phyloP scores from a whole-genome alignment of 2,797 vertebrate species.

The Chaenodraco wilsoni region DNA sequence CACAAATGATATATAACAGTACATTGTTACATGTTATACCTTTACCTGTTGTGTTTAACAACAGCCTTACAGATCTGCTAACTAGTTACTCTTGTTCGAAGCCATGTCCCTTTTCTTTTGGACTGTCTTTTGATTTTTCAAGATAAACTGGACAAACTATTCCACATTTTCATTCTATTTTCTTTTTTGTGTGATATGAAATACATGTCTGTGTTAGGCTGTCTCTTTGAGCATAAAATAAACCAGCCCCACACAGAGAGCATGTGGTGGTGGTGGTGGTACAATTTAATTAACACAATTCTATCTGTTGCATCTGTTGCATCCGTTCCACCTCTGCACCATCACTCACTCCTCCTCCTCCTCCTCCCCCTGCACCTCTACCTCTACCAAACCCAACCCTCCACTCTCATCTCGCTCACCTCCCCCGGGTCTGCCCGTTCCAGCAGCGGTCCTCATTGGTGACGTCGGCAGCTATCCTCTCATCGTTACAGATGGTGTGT shows the following conservation, averaged over 20 bases:
- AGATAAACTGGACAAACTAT: no score
- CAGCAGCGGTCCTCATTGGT: slow-evolving; percentile 90
- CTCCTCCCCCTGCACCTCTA: slow-evolving; percentile 18
- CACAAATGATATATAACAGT: background rate
- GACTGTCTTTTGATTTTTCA: no score
- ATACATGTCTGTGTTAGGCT: background rate
- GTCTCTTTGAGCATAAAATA: slow-evolving; percentile 36
- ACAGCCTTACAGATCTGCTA: background rate
- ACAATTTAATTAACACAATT: slow-evolving; percentile 60
- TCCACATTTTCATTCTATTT: no score
- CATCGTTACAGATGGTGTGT: slow-evolving; percentile 88
- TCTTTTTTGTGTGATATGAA: no score
- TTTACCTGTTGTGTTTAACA: background rate
- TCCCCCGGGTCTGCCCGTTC: slow-evolving; percentile 90
- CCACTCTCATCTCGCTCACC: slow-evolving; percentile 77
- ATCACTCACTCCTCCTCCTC: slow-evolving; percentile 15
- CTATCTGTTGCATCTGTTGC: slow-evolving; percentile 64
- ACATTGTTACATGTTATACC: no score
- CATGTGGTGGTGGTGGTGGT: slow-evolving; percentile 55
- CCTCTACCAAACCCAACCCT: background rate
- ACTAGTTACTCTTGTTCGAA: no score
- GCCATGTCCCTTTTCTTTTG: no score
- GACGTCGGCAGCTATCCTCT: slow-evolving; percentile 86
- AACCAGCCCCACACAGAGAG: slow-evolving; percentile 46
- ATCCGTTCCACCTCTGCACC: slow-evolving; percentile 49